Base-by-base conservation (phyloP, 2,113 vertebrate genomes). In the Leucoraja erinaceus region DNA sequence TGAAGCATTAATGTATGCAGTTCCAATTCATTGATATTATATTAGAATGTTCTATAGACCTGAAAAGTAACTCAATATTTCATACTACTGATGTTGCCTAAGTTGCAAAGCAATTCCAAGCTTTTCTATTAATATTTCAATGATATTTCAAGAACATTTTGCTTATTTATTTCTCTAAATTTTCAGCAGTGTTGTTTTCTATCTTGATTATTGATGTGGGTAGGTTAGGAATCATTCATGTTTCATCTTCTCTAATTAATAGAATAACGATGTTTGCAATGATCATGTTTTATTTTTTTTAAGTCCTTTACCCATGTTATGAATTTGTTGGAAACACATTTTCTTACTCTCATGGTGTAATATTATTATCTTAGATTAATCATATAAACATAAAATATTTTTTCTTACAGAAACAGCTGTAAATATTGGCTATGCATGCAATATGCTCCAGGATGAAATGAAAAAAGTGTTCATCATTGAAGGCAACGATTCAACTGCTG, bases 401-500 rank as follows among this genome's bases (percentile, higher is more conserved):
- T 77, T 54, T 78, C 1, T 7, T 74, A 88, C 94, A 99, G 98
- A 99, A 94, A 99, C 98, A 0, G 98, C 98, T 0, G 96, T 98
- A 94, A 99, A 99, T 94, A 98, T 98, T 11, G 98, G 98, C 68
- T 99, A 98, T 93, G 97, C 98, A 81, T 99, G 98, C 95, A 98
- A 97, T 94, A 95, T 99, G 96, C 95, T 99, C 78, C 94, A 96
- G 11, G 97, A 98, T 47, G 97, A 97, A 93, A 98, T 99, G 98
- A 97, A 95, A 6, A 96, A 96, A 0, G 94, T 99, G 5, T 98
- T 99, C 38, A 0, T 96, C 9, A 94, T 99, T 72, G 94, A 97
- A 0, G 97, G 97, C 66, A 95, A 95, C 54, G 96, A 97, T 2
- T 59, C 94, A 0, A 95, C 97, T 70, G 97, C 94, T 0, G 96